These are phyloP conservation scores for Gisinianus flammeolus DNA, from an alignment of 2,888 invertebrate genomes.

Conservation along the genomic window DNA sequence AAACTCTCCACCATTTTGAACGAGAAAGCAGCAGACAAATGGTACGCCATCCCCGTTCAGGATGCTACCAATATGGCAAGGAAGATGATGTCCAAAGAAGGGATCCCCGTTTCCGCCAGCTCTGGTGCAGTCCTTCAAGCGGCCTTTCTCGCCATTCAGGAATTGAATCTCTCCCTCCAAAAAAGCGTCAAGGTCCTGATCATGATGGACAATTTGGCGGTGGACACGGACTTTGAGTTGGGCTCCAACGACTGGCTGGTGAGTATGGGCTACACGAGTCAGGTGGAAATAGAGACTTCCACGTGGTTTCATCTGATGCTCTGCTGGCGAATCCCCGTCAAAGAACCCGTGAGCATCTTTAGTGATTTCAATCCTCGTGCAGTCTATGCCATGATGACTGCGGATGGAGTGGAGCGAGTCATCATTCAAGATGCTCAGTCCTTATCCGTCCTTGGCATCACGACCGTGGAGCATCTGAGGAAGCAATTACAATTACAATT, in stretches of 20 bases:
- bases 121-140: conserved; percentile 10
- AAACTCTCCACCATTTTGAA: not conserved
- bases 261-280: not conserved
- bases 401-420: not conserved
- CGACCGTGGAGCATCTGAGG: not conserved
- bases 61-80: conserved; percentile 14
- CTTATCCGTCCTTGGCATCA: not conserved
- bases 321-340: conserved; percentile 12
- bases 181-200: not conserved
- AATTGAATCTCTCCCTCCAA: not conserved
- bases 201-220: conserved; percentile 2
- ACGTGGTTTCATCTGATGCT: conserved; percentile 14
- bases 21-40: conserved; percentile 4
- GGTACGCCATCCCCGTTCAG: not conserved
- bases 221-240: conserved; percentile 16
- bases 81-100: conserved; percentile 4
- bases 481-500: not conserved
- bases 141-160: not conserved
- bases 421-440: not conserved
- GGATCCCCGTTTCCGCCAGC: not conserved
- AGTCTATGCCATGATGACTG: conserved; percentile 13
- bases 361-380: conserved; percentile 13
- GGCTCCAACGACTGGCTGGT: conserved; percentile 11
- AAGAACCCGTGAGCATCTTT: not conserved
- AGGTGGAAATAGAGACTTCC: conserved; percentile 2